Percentiles rank a stretch among this genome's conserved stretches.
Evolutionary conservation across 2,113 vertebrate species (phyloP).

Genomic region (Rostratula benghalensis): DNA sequence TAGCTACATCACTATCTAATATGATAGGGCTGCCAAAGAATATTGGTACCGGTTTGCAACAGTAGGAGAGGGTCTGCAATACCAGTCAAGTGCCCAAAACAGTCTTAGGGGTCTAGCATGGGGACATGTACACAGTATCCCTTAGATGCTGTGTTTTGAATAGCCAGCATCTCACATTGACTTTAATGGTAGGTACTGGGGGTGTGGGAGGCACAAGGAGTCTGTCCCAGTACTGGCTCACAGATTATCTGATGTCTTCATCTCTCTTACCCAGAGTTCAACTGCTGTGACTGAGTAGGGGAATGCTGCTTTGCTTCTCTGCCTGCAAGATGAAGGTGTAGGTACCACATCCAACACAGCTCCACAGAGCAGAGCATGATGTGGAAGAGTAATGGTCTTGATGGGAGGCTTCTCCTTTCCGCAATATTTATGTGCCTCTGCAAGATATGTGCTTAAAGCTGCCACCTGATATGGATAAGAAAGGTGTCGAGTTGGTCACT

Average conservation of each 20-base stretch:
- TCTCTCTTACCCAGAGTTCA: background rate
- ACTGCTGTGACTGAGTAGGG: background rate
- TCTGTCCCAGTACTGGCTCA: background rate
- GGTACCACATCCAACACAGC: accelerated
- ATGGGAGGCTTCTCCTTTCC: background rate
- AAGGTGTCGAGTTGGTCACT: background rate
- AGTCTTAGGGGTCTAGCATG: background rate
- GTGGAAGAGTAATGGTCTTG: background rate
- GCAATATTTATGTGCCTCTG: background rate
- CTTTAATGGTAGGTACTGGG: background rate
- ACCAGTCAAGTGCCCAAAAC: background rate
- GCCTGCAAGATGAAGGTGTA: background rate
- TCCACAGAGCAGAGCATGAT: no score
- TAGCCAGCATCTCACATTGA: background rate
- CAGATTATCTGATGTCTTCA: background rate
- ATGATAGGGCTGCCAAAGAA: background rate
- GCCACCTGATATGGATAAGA: background rate
- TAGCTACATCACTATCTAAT: background rate
- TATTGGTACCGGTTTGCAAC: background rate
- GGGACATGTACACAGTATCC: background rate
- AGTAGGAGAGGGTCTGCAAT: background rate
- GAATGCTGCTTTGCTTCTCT: background rate
- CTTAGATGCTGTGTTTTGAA: background rate
- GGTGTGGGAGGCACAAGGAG: background rate
- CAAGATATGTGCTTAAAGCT: background rate